phyloP scores from a whole-genome alignment of 2,113 vertebrate species.

The Oncorhynchus mykiss region DNA sequence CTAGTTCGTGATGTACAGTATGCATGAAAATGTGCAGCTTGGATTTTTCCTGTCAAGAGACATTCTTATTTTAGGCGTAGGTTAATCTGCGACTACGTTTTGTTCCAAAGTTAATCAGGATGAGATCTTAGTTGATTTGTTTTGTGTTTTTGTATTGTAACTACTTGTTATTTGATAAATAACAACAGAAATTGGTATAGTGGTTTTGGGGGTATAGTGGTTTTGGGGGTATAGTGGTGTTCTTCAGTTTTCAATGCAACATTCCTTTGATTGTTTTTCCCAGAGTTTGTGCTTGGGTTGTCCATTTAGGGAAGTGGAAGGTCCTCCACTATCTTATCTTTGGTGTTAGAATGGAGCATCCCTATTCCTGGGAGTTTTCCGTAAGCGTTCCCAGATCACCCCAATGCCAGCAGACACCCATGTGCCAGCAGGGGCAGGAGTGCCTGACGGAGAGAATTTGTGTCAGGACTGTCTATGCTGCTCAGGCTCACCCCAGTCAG shows the following conservation, averaged over 20 bases:
- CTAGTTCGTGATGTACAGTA: too few relatives aligned
- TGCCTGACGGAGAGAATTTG: conserved; percentile 52
- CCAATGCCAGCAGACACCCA: neutral
- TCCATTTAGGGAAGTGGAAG: neutral
- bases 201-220: too few relatives aligned
- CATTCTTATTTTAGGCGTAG: too few relatives aligned
- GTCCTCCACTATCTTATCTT: neutral
- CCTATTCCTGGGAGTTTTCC: conserved; percentile 1
- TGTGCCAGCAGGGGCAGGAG: neutral
- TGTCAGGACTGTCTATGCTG: conserved; percentile 69
- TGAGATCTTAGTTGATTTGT: too few relatives aligned
- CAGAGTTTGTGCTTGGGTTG: neutral
- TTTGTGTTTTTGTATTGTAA: too few relatives aligned
- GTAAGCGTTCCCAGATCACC: neutral
- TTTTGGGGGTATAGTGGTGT: neutral
- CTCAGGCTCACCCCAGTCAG: conserved; percentile 69
- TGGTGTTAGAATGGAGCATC: neutral
- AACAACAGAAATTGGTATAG: too few relatives aligned
- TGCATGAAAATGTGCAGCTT: too few relatives aligned
- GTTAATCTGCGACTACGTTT: too few relatives aligned
- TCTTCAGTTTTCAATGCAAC: neutral
- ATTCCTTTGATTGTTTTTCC: neutral
- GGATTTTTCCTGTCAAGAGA: too few relatives aligned
- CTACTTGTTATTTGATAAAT: too few relatives aligned
- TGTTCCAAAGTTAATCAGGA: too few relatives aligned